Evolutionary conservation across 35 echinoderm and acorn worm genomes (phyloP).

Genomic region (Strongylocentrotus purpuratus): DNA sequence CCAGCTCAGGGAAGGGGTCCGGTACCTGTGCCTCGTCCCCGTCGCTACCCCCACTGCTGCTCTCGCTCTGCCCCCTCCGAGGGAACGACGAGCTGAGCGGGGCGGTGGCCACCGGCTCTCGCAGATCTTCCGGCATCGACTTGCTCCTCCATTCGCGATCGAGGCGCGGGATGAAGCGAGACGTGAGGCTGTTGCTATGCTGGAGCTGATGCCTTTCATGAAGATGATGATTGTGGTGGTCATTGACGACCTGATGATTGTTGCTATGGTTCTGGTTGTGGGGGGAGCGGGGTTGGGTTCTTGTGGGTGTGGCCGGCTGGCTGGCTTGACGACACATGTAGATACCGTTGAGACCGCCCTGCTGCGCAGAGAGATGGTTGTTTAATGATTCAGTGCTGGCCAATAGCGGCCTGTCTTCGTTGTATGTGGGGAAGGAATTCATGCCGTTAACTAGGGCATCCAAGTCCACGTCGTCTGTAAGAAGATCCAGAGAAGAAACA

Average conservation of each 20-base stretch:
- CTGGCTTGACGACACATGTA: slow-evolving; percentile 42
- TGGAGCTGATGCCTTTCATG: slow-evolving; percentile 38
- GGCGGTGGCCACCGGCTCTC: slow-evolving; percentile 52
- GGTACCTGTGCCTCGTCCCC: slow-evolving; percentile 72
- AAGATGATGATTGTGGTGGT: slow-evolving; percentile 51
- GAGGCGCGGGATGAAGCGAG: slow-evolving; percentile 67
- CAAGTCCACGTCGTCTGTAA: slow-evolving; percentile 84
- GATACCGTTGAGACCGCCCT: slow-evolving; percentile 40
- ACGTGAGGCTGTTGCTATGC: slow-evolving; percentile 47
- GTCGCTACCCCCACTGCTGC: slow-evolving; percentile 46
- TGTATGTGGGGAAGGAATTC: slow-evolving; percentile 87
- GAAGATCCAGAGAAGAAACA: neutral
- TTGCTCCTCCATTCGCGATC: slow-evolving; percentile 80
- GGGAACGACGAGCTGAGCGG: slow-evolving; percentile 74
- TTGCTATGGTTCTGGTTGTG: slow-evolving; percentile 66
- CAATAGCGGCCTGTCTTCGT: slow-evolving; percentile 76
- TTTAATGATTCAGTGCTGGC: slow-evolving; percentile 62
- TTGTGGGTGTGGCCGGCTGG: neutral
- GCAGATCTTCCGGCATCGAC: slow-evolving; percentile 65
- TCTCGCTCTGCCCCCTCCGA: slow-evolving; percentile 67
- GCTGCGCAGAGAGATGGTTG: slow-evolving; percentile 5
- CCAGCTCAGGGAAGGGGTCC: slow-evolving; percentile 84
- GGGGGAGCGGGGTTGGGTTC: neutral
- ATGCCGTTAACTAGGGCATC: slow-evolving; percentile 86
- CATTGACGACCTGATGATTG: slow-evolving; percentile 42